Percentiles rank a stretch among this genome's conserved stretches.
Conservation (phyloP, 1,140 invertebrate species). For the Neotoxoptera formosana region DNA sequence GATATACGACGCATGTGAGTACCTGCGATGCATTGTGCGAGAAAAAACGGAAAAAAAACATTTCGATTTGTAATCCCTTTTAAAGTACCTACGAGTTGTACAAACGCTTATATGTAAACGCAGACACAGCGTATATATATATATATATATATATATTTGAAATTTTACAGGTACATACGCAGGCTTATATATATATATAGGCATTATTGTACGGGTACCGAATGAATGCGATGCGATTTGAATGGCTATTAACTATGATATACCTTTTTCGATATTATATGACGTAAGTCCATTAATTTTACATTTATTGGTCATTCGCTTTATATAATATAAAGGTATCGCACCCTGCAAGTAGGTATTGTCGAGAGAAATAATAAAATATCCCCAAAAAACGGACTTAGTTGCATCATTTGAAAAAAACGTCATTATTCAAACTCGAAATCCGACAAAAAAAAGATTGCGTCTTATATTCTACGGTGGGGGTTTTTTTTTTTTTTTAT, state of each 20-base stretch:
- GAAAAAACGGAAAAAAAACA: neutral
- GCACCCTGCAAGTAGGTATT: no score
- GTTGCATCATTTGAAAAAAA: neutral
- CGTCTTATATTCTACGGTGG: neutral
- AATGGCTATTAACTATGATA: neutral
- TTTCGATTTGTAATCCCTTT: conserved; percentile 10
- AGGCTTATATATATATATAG: no score
- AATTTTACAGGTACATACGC: no score
- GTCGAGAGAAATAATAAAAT: neutral
- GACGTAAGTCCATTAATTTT: neutral
- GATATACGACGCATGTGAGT: neutral
- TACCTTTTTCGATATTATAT: neutral
- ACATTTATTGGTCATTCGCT: neutral
- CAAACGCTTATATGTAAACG: neutral
- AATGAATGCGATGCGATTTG: neutral
- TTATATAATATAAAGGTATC: neutral
- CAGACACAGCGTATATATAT: neutral
- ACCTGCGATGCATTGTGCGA: no score
- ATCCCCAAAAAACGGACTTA: neutral
- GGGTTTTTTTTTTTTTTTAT: no score
- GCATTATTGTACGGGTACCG: no score
- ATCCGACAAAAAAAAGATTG: neutral
- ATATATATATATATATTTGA: no score
- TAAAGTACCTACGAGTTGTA: neutral
- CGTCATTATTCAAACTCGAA: neutral